phyloP scores from a whole-genome alignment of 2,113 vertebrate species.

The Ailuropoda melanoleuca region DNA sequence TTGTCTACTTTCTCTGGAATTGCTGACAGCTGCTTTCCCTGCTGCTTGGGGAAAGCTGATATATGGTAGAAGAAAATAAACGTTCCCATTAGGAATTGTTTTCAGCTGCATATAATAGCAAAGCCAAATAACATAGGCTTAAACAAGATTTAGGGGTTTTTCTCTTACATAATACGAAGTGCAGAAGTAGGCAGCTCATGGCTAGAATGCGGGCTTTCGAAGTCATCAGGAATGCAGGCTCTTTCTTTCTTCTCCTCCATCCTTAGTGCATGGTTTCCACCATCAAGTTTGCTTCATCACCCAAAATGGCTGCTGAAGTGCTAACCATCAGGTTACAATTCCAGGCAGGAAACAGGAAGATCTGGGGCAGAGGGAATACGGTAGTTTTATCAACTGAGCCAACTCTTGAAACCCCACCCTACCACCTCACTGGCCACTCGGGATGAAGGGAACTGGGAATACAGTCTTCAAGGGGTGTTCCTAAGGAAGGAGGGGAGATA shows the following conservation, averaged over 20 bases:
- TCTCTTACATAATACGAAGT: background rate
- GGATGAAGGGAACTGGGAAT: background rate
- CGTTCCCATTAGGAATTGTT: slow-evolving; percentile 28
- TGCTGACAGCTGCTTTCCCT: background rate
- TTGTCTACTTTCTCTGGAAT: background rate
- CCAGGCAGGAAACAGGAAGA: background rate
- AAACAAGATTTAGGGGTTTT: background rate
- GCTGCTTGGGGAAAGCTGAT: background rate
- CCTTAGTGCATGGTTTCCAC: background rate
- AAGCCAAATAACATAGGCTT: slow-evolving; percentile 4
- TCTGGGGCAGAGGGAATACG: background rate
- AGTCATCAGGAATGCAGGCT: background rate
- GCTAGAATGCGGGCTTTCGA: background rate
- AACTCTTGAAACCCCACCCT: background rate
- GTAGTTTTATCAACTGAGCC: background rate
- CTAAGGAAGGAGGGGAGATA: background rate
- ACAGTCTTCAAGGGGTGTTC: background rate
- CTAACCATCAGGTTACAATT: background rate
- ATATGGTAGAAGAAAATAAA: background rate
- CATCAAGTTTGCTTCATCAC: background rate
- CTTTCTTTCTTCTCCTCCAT: background rate
- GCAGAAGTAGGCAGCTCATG: background rate
- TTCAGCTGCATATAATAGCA: slow-evolving; percentile 27
- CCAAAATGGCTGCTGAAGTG: background rate
- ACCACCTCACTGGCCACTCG: background rate